phyloP scores from a whole-genome alignment of 2,888 invertebrate genomes.

The Netelia virgata region DNA sequence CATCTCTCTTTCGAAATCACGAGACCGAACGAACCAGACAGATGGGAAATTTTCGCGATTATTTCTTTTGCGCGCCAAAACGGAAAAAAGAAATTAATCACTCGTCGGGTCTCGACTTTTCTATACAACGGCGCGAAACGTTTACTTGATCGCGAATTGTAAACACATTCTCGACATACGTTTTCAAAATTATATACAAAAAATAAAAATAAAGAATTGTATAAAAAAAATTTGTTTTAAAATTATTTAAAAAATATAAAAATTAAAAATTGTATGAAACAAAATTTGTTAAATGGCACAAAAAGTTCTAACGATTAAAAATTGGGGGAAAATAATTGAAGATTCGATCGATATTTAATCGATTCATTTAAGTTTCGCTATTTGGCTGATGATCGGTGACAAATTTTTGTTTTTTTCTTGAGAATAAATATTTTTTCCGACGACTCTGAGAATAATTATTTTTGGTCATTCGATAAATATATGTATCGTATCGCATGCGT shows the following conservation, averaged over 20 bases:
- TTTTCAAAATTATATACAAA: not conserved
- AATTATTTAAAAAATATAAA: too few relatives aligned
- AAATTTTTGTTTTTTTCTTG: not conserved
- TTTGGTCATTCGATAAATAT: not conserved
- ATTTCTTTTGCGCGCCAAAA: constrained; percentile 7
- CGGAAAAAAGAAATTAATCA: not conserved
- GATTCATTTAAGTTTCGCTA: not conserved
- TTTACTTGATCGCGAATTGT: constrained; percentile 31
- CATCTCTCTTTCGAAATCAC: not conserved
- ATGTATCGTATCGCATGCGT: not conserved
- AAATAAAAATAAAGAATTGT: too few relatives aligned
- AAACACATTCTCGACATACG: constrained; percentile 9
- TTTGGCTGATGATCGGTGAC: too few relatives aligned
- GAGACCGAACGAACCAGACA: constrained; percentile 45
- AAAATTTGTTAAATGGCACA: too few relatives aligned
- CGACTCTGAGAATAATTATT: too few relatives aligned
- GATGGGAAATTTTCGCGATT: constrained; percentile 47
- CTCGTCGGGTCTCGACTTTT: not conserved
- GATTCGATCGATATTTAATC: not conserved
- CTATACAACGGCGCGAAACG: not conserved
- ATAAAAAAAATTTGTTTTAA: too few relatives aligned
- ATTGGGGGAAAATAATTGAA: not conserved
- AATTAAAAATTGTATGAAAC: too few relatives aligned
- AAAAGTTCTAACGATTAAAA: too few relatives aligned
- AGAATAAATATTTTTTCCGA: not conserved